Evolutionary conservation across 2,797 vertebrate genomes (phyloP).

Genomic region (Heterohyrax brucei): DNA sequence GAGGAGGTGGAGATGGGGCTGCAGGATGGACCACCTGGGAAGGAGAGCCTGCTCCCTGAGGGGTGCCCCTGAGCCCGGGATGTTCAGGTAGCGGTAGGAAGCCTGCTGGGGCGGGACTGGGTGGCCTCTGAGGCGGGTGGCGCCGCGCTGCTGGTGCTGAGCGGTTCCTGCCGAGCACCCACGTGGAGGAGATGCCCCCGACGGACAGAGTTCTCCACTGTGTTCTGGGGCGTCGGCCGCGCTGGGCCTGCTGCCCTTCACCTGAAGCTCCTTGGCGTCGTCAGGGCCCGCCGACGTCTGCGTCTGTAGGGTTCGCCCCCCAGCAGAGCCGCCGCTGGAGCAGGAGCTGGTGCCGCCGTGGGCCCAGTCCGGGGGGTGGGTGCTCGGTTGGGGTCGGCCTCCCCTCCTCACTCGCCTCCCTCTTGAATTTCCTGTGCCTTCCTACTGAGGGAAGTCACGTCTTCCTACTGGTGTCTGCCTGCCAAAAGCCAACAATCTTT

Average conservation of each 20-base stretch:
- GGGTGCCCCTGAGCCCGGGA: background rate
- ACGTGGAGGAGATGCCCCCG: background rate
- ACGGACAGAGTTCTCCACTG: background rate
- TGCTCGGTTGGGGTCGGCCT: background rate
- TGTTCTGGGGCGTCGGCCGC: background rate
- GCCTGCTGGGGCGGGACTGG: background rate
- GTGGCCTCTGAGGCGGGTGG: too few relatives aligned
- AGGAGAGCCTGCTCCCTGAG: background rate
- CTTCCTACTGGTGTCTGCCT: background rate
- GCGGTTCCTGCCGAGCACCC: too few relatives aligned
- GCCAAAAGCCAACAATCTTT: background rate
- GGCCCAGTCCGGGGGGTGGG: background rate
- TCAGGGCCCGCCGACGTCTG: background rate
- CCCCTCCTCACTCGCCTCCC: background rate
- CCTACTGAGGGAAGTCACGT: background rate
- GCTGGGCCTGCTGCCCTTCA: background rate
- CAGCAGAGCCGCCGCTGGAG: background rate
- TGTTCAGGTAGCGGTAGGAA: background rate
- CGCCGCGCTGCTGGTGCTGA: too few relatives aligned
- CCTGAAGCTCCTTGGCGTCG: background rate
- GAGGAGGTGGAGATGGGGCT: too few relatives aligned
- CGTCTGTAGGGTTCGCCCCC: background rate
- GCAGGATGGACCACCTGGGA: background rate
- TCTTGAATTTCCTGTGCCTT: background rate
- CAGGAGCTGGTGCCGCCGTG: too few relatives aligned